Base-by-base conservation (phyloP, 1,140 invertebrate species). In the Vanessa atalanta region DNA sequence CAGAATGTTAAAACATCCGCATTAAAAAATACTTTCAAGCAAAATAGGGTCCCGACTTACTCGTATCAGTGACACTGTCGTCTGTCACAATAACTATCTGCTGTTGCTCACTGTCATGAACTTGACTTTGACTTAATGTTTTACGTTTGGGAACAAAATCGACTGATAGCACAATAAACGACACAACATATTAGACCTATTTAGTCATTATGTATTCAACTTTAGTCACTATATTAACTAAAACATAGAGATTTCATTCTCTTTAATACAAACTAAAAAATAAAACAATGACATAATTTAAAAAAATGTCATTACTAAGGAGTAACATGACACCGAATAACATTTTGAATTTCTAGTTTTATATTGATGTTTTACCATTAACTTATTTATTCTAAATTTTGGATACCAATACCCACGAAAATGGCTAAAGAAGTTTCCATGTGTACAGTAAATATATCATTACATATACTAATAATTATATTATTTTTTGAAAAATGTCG, bases 401-500 rank as follows among this genome's bases (percentile, higher is more conserved):
- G 16, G 61, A 64, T 75, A 73, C 79, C 31, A 20, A 74, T 66
- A 68, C 70, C 26, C 66, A 65, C 4, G n/a, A 89, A 79, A 78
- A 92, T 92, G 88, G 88, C 88, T 73, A 90, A 91, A 72, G 90
- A 92, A 87, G 88, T 88, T 6, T 83, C 89, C 5, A 93, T 91
- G 89, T 93, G 90, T 76, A 88, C 89, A 83, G 89, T 91, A 88
- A 77, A 72, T 68, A 51, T 48, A 55, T 26, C 47, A 53, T 13
- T 63, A 11, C 12, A 23, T 4, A 53, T 61, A 65, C 7, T 51
- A 14, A 69, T 23, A 31, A 26, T 12, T 47, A 26, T 72, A 50
- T 47, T 47, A 50, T 61, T 57, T 14, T 55, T 7, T 14, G 16
- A 16, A 57, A 50, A 5, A n/a, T 50, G 15, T n/a, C 9, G 7